Evolutionary conservation across 2,888 invertebrate species (phyloP).

Genomic region (Clanis bilineata): DNA sequence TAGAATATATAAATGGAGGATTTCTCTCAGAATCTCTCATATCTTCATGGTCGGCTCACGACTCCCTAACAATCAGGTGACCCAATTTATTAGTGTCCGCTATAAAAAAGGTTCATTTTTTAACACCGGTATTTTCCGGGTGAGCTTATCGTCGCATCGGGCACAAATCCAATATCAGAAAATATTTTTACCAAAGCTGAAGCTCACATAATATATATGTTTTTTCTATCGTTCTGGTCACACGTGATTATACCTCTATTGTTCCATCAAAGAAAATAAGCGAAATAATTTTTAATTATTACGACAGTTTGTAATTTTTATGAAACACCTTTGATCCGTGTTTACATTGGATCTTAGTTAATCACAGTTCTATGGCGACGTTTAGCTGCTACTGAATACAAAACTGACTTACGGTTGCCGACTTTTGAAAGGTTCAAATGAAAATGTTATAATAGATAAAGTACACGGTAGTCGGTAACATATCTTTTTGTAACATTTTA

Average conservation of each 20-base stretch:
- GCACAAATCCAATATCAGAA: neutral
- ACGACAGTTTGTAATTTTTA: too few species aligned
- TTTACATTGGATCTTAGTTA: neutral
- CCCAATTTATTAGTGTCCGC: neutral
- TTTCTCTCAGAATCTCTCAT: neutral
- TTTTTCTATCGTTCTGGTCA: too few species aligned
- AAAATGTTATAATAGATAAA: too few species aligned
- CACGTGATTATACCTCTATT: too few species aligned
- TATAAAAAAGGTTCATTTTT: neutral
- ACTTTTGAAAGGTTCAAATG: neutral
- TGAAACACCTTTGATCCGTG: neutral
- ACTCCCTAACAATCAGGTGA: neutral
- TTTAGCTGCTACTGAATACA: neutral
- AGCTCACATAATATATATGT: neutral
- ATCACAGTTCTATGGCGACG: neutral
- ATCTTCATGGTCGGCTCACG: neutral
- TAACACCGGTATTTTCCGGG: neutral
- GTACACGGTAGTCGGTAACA: too few species aligned
- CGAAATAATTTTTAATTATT: too few species aligned
- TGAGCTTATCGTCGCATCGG: neutral
- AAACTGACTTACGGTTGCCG: neutral
- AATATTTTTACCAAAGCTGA: neutral
- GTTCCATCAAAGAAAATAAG: too few species aligned
- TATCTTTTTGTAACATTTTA: too few species aligned
- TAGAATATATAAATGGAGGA: too few species aligned